Conservation (phyloP, 2,113 vertebrate species). For the Eubucco bourcierii region DNA sequence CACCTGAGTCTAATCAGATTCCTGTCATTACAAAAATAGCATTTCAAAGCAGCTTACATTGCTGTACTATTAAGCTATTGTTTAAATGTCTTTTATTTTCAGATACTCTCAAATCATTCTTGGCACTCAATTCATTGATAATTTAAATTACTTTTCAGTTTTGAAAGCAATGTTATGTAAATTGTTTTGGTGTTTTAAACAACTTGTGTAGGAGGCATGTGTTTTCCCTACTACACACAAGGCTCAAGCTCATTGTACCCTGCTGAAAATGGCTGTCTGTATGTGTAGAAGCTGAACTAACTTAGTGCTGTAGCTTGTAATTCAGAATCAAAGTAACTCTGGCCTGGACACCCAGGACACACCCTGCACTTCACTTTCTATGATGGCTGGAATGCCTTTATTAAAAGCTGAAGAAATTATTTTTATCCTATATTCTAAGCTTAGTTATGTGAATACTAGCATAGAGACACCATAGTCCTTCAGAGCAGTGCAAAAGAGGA, state of each 20-base stretch:
- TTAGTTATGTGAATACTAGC: background rate
- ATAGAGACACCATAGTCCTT: background rate
- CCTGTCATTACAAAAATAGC: background rate
- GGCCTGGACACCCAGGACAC: background rate
- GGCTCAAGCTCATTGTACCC: background rate
- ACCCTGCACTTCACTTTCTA: background rate
- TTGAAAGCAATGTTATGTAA: background rate
- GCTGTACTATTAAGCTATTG: background rate
- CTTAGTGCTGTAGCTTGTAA: background rate
- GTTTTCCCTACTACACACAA: background rate
- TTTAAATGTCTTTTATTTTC: background rate
- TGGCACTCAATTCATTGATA: background rate
- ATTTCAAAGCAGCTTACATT: constrained; percentile 13
- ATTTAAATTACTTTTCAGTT: background rate
- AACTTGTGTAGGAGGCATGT: background rate
- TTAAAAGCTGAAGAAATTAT: background rate
- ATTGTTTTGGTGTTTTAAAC: background rate
- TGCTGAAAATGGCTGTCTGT: background rate
- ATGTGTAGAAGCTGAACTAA: background rate
- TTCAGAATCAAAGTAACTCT: background rate
- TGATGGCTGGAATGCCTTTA: background rate
- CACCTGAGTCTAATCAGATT: constrained; percentile 12
- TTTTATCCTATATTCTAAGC: background rate
- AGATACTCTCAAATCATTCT: background rate
- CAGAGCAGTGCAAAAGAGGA: background rate